Evolutionary conservation across 2,888 invertebrate genomes (phyloP), one percentile per base, ranked within the genome.

Genomic region (Polyploca ridens): DNA sequence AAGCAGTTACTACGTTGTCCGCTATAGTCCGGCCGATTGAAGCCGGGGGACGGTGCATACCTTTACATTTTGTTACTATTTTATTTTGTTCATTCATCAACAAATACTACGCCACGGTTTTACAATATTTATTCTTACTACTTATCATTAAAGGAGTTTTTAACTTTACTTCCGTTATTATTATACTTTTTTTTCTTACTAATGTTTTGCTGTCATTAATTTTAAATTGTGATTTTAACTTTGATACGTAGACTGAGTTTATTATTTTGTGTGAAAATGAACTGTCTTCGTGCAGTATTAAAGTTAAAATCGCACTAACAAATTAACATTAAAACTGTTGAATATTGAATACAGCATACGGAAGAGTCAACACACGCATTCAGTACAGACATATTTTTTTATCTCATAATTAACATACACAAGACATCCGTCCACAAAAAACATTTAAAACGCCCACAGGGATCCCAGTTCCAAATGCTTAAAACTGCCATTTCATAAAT

Each of bases 101-200:
- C 82, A 59, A 54, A 79, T 76, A 77, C 83, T 86, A 86, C 82
- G 76, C 76, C 73, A 84, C 76, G 81, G 41, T 61, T 85, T 82
- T 85, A 87, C 84, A 82, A 83, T 86, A 85, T 82, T 90, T 89
- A 90, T 83, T 86, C 89, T 93, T 92, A 93, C 89, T 90, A 91
- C 86, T 87, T 89, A 90, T 84, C 72, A 79, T 79, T 77, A 70
- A 77, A 81, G 68, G 76, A 79, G 74, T 76, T 73, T 27, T 77
- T 75, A 79, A 76, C 63, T 64, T 75, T 73, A 79, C 71, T 76
- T 77, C 75, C 74, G 77, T 78, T 79, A 80, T 80, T 79, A 81
- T 75, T 60, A 35, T 35, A 74, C 76, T 78, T 70, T 74, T 71
- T 66, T 80, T 69, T 75, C 76, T 77, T 77, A 75, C 71, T 71